Base-by-base conservation (phyloP, 2,888 invertebrate genomes). In the Lepidonotus clava region DNA sequence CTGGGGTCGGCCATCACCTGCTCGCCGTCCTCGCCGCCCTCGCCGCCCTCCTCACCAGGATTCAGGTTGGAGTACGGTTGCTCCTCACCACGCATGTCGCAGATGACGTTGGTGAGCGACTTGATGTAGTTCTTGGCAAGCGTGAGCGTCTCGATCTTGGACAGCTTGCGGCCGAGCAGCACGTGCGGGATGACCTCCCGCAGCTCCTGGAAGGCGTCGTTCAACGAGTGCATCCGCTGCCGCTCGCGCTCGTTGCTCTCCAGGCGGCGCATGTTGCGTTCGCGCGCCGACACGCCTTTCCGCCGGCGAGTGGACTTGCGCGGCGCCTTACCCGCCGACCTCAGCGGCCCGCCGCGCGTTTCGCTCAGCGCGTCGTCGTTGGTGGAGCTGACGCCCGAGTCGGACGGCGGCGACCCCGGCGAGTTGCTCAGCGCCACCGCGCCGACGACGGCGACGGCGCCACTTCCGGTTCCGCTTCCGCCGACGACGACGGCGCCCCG, bases 211-310 rank as follows among this genome's bases (percentile, higher is more conserved):
- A 98, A 98, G 24, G 98, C 98, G 92, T 97, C 97, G 93, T 98
- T 98, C 87, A 98, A 95, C 85, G 97, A 97, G 94, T 98, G 98
- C 98, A 98, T 98, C 91, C 98, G 95, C 96, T 97, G 97, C 87
- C 98, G 95, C 94, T 98, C 98, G 85, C 98, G 95, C 94, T 98
- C 98, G 94, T 98, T 98, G 94, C 97, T 97, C 95, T 98, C 98
- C 84, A 98, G 95, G 87, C 98, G 96, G 83, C 98, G 96, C 87
- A 97, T 95, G 94, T 98, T 98, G 89, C 98, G 95, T 93, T 98
- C 98, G 86, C 97, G 95, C 0, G 97, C 97, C 87, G 97, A 97
- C 87, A 97, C 95, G 4, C 96, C 96, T 90, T 96, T 96, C 92
- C 97, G 96, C 90, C 97, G 96, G 90, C 95, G 94, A 11, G 91